These are phyloP conservation scores for Sipha flava DNA, from an alignment of 1,140 invertebrate genomes.

Conservation along the genomic window DNA sequence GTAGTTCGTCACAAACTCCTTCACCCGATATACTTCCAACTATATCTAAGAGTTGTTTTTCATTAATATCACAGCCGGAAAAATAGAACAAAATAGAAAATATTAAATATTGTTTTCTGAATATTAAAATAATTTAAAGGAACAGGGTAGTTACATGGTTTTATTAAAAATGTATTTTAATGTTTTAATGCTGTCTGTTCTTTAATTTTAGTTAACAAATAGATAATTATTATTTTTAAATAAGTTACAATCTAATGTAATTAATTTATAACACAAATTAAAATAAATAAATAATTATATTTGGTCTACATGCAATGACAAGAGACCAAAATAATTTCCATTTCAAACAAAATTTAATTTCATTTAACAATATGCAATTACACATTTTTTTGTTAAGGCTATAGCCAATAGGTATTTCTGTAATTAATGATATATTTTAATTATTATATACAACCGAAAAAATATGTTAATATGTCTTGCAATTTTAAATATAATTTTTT, in stretches of 20 bases:
- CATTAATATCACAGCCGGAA: neutral
- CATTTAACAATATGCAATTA: neutral
- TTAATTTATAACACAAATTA: too few relatives aligned
- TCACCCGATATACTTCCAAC: conserved; percentile 20
- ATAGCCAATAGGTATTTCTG: neutral
- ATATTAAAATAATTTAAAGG: neutral
- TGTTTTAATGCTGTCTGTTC: neutral
- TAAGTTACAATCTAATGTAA: too few relatives aligned
- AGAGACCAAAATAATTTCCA: neutral
- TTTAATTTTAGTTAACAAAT: neutral
- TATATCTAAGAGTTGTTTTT: conserved; percentile 26
- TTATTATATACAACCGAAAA: too few relatives aligned
- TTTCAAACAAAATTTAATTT: neutral
- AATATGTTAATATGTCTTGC: neutral
- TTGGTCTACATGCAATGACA: neutral
- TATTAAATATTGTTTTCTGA: neutral
- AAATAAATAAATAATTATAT: neutral
- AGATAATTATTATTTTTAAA: too few relatives aligned
- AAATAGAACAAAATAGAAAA: neutral
- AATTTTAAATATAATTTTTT: neutral
- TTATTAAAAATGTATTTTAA: conserved; percentile 22
- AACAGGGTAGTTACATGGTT: conserved; percentile 10
- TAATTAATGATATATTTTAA: neutral
- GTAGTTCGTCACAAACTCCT: neutral
- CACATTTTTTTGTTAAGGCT: neutral